These are phyloP conservation scores for Carpatolechia fugitivella DNA, from an alignment of 2,888 invertebrate genomes.

Conservation along the genomic window DNA sequence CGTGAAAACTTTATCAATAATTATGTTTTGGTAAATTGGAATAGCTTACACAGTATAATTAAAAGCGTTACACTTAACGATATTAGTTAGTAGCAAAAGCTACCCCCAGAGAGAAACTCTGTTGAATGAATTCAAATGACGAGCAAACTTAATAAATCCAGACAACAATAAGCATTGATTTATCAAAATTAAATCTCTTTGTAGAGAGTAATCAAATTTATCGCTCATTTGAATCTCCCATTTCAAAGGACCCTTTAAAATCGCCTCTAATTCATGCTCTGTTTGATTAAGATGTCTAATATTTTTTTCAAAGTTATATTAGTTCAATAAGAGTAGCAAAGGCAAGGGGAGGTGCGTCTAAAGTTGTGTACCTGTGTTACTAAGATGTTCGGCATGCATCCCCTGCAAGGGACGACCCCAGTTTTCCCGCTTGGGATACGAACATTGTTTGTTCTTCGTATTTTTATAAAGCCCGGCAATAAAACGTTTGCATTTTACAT, in stretches of 20 bases:
- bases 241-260: slow-evolving; percentile 58
- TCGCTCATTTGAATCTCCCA: slow-evolving; percentile 70
- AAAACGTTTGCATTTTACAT: slow-evolving; percentile 78
- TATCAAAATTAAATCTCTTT: slow-evolving; percentile 77
- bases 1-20: no score
- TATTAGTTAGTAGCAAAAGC: slow-evolving; percentile 4
- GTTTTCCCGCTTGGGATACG: slow-evolving; percentile 43
- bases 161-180: slow-evolving; percentile 70
- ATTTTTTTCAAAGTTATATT: slow-evolving; percentile 24
- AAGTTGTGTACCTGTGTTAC: slow-evolving; percentile 37
- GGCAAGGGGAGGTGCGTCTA: slow-evolving; percentile 19
- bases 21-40: no score
- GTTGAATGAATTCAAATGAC: slow-evolving; percentile 26
- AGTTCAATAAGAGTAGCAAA: slow-evolving; percentile 19
- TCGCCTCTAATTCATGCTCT: slow-evolving; percentile 45
- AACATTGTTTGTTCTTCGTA: slow-evolving; percentile 74
- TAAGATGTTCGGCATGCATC: slow-evolving; percentile 44
- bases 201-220: slow-evolving; percentile 74
- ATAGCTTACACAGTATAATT: no score
- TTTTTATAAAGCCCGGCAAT: slow-evolving; percentile 73
- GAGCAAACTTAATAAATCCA: slow-evolving; percentile 60
- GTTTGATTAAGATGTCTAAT: slow-evolving; percentile 38
- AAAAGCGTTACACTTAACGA: background rate
- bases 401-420: slow-evolving; percentile 14
- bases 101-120: background rate